phyloP scores from a whole-genome alignment of 2,797 vertebrate species.

The Acrossocheilus wenchowensis region DNA sequence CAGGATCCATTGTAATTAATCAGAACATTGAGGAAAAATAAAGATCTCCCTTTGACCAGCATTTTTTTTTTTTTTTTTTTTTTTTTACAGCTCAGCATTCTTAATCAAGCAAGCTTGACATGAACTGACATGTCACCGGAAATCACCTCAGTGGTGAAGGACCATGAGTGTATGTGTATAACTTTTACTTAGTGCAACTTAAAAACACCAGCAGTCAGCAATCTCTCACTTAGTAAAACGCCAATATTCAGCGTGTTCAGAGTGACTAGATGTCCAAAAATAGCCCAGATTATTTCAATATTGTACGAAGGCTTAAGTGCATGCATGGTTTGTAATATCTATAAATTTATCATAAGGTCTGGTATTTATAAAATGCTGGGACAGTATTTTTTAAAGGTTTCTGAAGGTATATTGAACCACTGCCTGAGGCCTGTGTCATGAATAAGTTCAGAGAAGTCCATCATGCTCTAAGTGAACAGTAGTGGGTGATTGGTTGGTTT shows the following conservation, averaged over 20 bases:
- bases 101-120: not conserved
- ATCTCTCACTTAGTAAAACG: not conserved
- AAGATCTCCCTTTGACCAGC: not conserved
- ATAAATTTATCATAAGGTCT: slow-evolving; percentile 61
- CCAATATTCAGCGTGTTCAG: slow-evolving; percentile 32
- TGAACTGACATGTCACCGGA: not conserved
- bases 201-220: slow-evolving; percentile 33
- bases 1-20: not conserved
- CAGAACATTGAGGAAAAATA: not conserved
- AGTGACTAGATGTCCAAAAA: slow-evolving; percentile 45
- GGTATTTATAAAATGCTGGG: slow-evolving; percentile 48
- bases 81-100: not conserved
- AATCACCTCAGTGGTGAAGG: not conserved
- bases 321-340: slow-evolving; percentile 39
- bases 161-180: not conserved
- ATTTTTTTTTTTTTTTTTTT: too few relatives aligned
- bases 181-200: slow-evolving; percentile 13
- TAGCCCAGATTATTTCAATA: slow-evolving; percentile 47
- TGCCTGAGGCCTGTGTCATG: not conserved
- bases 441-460: slow-evolving; percentile 37
- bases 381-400: slow-evolving; percentile 36
- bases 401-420: slow-evolving; percentile 26
- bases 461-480: slow-evolving; percentile 11
- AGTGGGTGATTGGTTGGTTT: not conserved
- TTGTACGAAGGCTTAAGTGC: slow-evolving; percentile 52